These are phyloP conservation scores for Lathamus discolor DNA, from an alignment of 2,113 vertebrate species.

Conservation along the genomic window DNA sequence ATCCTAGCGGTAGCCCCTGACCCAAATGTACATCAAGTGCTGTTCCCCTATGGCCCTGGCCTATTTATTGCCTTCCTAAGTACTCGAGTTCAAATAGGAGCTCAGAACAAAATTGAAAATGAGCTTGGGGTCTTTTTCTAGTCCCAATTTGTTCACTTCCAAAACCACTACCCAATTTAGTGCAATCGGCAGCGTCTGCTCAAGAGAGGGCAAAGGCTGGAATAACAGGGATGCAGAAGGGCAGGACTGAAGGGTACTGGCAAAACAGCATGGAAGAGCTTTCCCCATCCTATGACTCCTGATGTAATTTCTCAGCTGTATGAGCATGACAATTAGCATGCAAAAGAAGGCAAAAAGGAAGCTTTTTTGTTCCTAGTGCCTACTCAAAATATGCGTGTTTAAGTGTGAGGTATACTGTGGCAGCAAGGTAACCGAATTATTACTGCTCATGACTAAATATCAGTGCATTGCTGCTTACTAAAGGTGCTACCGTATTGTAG, in stretches of 20 bases:
- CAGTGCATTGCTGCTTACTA: rapidly evolving
- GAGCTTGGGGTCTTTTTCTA: conserved; percentile 57
- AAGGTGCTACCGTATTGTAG: background rate
- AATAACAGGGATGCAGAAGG: background rate
- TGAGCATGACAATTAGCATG: background rate
- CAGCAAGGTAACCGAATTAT: background rate
- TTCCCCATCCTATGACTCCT: background rate
- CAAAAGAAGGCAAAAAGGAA: background rate
- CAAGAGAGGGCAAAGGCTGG: conserved; percentile 47
- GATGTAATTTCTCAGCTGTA: background rate
- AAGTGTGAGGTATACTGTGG: background rate
- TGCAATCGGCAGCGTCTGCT: conserved; percentile 13
- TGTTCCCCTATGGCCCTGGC: conserved; percentile 71
- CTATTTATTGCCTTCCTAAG: conserved; percentile 70
- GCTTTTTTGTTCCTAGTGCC: background rate
- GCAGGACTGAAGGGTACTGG: background rate
- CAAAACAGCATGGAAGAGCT: conserved; percentile 7
- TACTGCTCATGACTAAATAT: background rate
- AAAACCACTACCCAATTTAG: conserved; percentile 65
- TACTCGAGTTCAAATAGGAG: conserved; percentile 31
- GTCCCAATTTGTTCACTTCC: conserved; percentile 61
- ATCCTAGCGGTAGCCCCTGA: conserved; percentile 57
- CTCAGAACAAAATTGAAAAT: conserved; percentile 69
- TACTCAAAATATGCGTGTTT: rapidly evolving
- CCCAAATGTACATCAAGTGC: conserved; percentile 56